A percentile compares a stretch with the other conserved stretches of the same genome.
Conservation (phyloP, 2,113 vertebrate species). For the Bubo scandiacus region DNA sequence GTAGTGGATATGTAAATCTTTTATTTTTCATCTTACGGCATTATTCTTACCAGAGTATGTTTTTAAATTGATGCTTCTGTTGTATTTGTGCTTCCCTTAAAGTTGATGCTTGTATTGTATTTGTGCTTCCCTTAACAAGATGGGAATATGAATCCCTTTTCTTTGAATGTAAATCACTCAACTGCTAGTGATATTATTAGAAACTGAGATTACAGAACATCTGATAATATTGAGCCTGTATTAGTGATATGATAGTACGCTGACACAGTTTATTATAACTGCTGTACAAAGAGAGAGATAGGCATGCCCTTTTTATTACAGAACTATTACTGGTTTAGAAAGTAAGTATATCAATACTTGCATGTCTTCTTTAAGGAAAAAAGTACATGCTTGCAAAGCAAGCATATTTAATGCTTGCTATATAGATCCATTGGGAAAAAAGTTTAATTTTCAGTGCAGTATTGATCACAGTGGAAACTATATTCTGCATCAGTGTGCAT, state of each 20-base stretch:
- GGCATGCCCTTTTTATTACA: not conserved
- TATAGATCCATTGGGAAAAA: not conserved
- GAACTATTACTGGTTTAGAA: not conserved
- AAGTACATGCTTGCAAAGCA: not conserved
- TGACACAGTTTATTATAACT: not conserved
- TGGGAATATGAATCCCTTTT: not conserved
- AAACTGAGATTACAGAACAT: not conserved
- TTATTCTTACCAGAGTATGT: not conserved
- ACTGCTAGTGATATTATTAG: not conserved
- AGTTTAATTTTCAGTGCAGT: not conserved
- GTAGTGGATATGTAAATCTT: not conserved
- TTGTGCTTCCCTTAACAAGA: not conserved
- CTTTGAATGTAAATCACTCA: not conserved
- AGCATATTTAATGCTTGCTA: not conserved
- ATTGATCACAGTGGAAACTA: not conserved
- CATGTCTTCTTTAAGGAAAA: not conserved
- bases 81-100: not conserved
- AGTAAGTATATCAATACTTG: not conserved
- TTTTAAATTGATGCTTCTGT: not conserved
- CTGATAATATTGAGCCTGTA: not conserved
- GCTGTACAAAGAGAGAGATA: not conserved
- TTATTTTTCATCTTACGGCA: not conserved
- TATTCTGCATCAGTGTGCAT: not conserved
- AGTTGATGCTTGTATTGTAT: not conserved
- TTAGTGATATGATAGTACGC: not conserved